Evolutionary conservation across 30 jellyfish, hydroid and myxozoan genomes (phyloP), one percentile per base, ranked within the genome.

Genomic region (Cassiopea xamachana): DNA sequence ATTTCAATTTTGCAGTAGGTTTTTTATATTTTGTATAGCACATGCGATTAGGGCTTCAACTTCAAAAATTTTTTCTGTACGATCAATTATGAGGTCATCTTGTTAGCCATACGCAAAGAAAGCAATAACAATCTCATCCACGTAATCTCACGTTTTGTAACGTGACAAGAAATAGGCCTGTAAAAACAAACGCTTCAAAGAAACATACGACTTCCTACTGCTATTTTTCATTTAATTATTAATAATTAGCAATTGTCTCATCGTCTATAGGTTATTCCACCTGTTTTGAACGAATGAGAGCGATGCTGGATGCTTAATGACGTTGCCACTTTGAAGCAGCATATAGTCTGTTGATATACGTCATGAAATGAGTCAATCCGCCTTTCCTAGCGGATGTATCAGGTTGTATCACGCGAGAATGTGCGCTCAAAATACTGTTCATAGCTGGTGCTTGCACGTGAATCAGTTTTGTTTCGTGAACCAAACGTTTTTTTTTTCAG

Each of bases 321-420:
- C 55, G 80, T 78, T 48, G 50, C 55, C 80, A 14, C 76, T 48
- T 48, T 60, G 74, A 78, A 27, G 87, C 70, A 46, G 1, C 27
- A 70, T 5, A 3, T 1, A 70, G 45, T 43, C 51, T 15, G 8
- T 12, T 27, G 1, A 59, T n/a, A 48, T 17, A 58, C 87, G 87
- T 81, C 90, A 81, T 81, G 1, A 69, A 19, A 16, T 81, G 82
- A 81, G 90, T 71, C 73, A 81, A 81, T 81, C 15, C 72, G 69
- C 81, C 86, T 79, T 81, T 81, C 90, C 90, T 81, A 82, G 90
- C 90, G 70, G 55, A 61, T 81, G 15, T 72, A 61, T 9, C 81
- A 61, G 81, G n/a, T 18, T 73, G 4, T 46, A 49, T 62, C 90
- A 81, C 90, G 90, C 82, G 73, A 71, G 46, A 19, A 16, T 27